These are phyloP conservation scores for Cotesia typhae DNA, from an alignment of 1,140 invertebrate genomes.

Conservation along the genomic window DNA sequence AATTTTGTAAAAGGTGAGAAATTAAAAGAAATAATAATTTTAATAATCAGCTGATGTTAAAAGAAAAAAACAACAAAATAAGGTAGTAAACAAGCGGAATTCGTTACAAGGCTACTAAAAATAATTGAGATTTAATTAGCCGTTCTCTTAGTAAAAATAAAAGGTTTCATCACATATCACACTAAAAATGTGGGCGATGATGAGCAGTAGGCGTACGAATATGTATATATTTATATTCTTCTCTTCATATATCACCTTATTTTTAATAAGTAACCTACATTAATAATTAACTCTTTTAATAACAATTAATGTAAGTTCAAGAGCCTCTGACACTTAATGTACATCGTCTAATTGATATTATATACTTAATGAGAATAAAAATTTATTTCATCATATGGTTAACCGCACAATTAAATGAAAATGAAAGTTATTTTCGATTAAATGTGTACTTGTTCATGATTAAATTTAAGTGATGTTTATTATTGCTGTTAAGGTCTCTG, in stretches of 20 bases:
- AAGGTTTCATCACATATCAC: neutral
- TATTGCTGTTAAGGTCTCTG: neutral
- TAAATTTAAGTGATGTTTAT: constrained; percentile 4
- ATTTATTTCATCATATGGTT: neutral
- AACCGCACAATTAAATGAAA: constrained; percentile 7
- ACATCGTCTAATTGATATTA: too few relatives aligned
- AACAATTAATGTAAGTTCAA: constrained; percentile 3
- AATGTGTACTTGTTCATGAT: neutral
- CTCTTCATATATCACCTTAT: too few relatives aligned
- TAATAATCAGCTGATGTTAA: too few relatives aligned
- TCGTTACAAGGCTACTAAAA: constrained; percentile 27
- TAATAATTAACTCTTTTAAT: neutral
- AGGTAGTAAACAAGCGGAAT: neutral
- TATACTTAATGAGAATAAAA: constrained; percentile 4
- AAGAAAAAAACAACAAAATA: too few relatives aligned
- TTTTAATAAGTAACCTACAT: neutral
- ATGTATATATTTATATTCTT: neutral
- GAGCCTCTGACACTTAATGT: neutral
- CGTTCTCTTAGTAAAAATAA: constrained; percentile 6
- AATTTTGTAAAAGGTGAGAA: too few relatives aligned
- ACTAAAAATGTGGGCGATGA: neutral
- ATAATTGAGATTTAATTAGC: neutral
- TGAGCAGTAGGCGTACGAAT: constrained; percentile 17
- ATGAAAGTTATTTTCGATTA: constrained; percentile 14
- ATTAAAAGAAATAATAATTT: too few relatives aligned